phyloP scores from a whole-genome alignment of 2,797 vertebrate species.

The Hippopotamyrus pictus region DNA sequence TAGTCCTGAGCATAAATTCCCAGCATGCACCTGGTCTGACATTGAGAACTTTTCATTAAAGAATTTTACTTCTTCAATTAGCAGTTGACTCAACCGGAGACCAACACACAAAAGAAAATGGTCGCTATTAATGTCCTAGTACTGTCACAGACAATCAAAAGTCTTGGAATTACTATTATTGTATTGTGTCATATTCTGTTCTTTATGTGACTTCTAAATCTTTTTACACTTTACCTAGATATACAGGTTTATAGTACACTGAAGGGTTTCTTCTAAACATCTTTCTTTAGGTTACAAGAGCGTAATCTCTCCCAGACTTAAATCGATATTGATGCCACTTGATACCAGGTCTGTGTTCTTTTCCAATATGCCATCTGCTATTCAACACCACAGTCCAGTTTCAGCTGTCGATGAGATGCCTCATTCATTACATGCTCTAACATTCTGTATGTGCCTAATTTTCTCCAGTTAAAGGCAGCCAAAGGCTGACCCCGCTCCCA shows the following conservation, averaged over 20 bases:
- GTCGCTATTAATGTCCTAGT: not conserved
- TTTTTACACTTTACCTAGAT: not conserved
- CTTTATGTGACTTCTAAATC: not conserved
- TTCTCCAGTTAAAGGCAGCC: not conserved
- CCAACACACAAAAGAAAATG: conserved; percentile 4
- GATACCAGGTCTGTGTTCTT: not conserved
- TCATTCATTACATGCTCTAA: not conserved
- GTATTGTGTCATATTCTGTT: not conserved
- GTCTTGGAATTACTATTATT: conserved; percentile 1
- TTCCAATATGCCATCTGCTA: not conserved
- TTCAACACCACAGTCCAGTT: not conserved
- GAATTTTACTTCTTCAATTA: not conserved
- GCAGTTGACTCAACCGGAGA: not conserved
- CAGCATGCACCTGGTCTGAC: not conserved
- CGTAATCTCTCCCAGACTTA: not conserved
- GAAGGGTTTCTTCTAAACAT: not conserved
- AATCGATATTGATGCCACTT: not conserved
- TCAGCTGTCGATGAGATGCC: not conserved
- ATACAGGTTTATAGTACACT: not conserved
- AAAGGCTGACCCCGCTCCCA: not conserved
- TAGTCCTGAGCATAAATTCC: not conserved
- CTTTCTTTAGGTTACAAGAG: not conserved
- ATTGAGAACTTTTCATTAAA: not conserved
- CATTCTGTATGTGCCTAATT: not conserved
- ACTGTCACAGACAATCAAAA: not conserved